Conservation (phyloP, 2,797 vertebrate genomes). For the Astyanax mexicanus region DNA sequence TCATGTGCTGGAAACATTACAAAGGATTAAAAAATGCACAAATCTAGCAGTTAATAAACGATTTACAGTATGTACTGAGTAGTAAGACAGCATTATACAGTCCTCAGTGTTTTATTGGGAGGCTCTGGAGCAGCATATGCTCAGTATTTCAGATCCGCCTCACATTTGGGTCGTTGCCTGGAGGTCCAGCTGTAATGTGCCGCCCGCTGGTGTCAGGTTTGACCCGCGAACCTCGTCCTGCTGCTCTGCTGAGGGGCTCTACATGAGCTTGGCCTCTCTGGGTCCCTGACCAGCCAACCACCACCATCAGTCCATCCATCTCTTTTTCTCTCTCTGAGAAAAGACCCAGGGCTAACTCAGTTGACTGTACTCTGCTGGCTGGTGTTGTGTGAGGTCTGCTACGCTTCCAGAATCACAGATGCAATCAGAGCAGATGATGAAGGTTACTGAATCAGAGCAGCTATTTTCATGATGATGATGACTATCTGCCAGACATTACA, state of each 20-base stretch:
- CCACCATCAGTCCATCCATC: neutral
- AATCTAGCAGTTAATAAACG: no score
- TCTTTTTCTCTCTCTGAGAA: neutral
- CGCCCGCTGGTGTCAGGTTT: neutral
- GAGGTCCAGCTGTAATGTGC: constrained; percentile 5
- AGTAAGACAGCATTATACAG: neutral
- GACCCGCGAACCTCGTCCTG: constrained; percentile 6
- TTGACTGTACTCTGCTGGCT: constrained; percentile 2
- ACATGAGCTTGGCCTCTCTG: constrained; percentile 11
- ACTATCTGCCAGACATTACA: neutral
- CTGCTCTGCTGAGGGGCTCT: constrained; percentile 21
- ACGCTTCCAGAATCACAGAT: constrained; percentile 17
- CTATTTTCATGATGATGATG: constrained; percentile 13
- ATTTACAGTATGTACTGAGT: no score
- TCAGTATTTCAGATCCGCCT: neutral
- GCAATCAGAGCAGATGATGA: constrained; percentile 21
- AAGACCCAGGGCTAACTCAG: neutral
- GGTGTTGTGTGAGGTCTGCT: constrained; percentile 10
- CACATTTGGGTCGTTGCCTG: constrained; percentile 8
- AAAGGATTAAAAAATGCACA: no score
- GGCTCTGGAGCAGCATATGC: neutral
- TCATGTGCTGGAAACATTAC: no score
- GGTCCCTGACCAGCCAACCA: neutral
- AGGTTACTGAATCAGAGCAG: constrained; percentile 3
- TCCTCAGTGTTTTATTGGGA: neutral